These are phyloP conservation scores for Oscheius sp. DNA, from an alignment of 2,888 invertebrate species.

Conservation along the genomic window DNA sequence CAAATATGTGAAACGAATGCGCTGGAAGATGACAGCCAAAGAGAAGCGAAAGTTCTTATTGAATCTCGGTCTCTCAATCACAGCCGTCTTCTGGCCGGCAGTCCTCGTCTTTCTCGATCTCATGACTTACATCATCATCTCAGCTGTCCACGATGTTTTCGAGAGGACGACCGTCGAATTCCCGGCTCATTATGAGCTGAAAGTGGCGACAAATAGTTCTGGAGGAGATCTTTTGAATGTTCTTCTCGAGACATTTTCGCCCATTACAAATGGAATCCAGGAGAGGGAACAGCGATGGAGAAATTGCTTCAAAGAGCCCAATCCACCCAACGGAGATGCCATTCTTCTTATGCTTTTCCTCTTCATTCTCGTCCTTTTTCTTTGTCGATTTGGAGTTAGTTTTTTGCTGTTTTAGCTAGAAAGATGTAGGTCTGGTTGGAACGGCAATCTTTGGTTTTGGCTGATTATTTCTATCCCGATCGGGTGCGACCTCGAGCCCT, in stretches of 20 bases:
- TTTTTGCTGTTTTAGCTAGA: too few species aligned
- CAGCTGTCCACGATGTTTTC: conserved; percentile 36
- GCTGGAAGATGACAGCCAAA: conserved; percentile 41
- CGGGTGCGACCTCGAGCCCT: conserved; percentile 54
- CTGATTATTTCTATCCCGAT: conserved; percentile 55
- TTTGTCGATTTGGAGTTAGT: conserved; percentile 53
- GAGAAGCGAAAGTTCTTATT: conserved; percentile 44
- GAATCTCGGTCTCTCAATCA: conserved; percentile 39
- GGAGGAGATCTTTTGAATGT: conserved; percentile 42
- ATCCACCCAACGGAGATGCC: conserved; percentile 54
- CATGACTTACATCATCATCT: conserved; percentile 27
- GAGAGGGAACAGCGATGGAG: conserved; percentile 53
- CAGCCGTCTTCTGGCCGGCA: conserved; percentile 48
- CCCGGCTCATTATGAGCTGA: conserved; percentile 44
- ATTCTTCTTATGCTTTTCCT: conserved; percentile 49
- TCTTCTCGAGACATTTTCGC: conserved; percentile 55
- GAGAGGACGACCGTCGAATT: conserved; percentile 41
- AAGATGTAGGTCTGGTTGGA: too few species aligned
- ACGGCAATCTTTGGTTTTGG: conserved; percentile 52
- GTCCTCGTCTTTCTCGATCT: conserved; percentile 51
- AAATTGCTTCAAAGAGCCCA: conserved; percentile 57
- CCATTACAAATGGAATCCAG: conserved; percentile 43
- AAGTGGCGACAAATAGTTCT: conserved; percentile 48
- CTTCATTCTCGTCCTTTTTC: conserved; percentile 41
- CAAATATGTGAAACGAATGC: conserved; percentile 39